phyloP scores from a whole-genome alignment of 2,797 vertebrate species.

The Hozukius guyotensis region DNA sequence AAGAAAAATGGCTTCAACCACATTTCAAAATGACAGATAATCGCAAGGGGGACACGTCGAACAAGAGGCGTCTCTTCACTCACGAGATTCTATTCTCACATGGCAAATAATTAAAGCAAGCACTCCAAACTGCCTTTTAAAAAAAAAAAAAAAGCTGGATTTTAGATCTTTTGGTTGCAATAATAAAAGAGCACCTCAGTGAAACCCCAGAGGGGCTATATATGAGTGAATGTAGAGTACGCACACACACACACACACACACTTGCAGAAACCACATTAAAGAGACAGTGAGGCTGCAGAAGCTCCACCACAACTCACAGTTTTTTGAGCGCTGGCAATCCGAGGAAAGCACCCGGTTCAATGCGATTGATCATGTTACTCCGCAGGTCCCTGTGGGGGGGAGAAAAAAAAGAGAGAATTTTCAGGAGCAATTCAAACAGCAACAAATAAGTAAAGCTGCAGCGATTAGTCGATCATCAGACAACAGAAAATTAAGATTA shows the following conservation, averaged over 20 bases:
- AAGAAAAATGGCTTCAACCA: neutral
- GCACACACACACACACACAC: conserved; percentile 11
- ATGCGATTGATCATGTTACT: conserved; percentile 95
- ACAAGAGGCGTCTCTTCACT: conserved; percentile 3
- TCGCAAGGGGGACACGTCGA: neutral
- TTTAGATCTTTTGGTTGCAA: neutral
- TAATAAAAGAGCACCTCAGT: neutral
- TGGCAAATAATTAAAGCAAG: conserved; percentile 31
- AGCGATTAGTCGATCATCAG: neutral
- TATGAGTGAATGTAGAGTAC: neutral
- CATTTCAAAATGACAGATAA: neutral
- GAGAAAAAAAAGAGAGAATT: neutral
- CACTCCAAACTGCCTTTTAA: neutral
- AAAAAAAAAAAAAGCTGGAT: neutral
- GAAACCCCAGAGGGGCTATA: conserved; percentile 7
- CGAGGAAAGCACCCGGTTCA: conserved; percentile 94
- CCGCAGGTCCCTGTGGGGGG: conserved; percentile 89
- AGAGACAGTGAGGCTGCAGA: neutral
- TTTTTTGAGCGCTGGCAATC: conserved; percentile 91
- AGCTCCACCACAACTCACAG: conserved; percentile 87
- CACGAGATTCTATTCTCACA: neutral
- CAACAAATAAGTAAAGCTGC: neutral
- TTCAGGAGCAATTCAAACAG: conserved; percentile 6
- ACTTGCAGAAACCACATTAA: conserved; percentile 24
- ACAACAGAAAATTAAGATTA: neutral